Evolutionary conservation across 1,140 invertebrate species (phyloP).

Genomic region (Aleiodes sp.): DNA sequence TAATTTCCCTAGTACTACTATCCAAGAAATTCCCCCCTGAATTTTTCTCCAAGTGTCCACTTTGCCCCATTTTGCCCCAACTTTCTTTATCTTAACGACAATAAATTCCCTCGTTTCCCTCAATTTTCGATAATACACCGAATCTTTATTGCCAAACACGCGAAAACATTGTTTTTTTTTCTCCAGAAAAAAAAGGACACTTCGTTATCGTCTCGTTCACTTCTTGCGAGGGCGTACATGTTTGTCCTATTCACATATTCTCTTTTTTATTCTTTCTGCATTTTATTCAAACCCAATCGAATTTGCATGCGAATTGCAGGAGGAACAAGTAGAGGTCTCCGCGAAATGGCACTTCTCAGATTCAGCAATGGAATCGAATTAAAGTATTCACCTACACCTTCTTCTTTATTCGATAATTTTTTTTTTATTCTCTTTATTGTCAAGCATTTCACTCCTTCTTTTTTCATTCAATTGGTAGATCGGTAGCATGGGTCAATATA

Average conservation of each 20-base stretch:
- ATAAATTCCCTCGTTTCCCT: no score
- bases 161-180: no score
- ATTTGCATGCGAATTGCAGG: constrained; percentile 10
- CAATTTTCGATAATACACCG: no score
- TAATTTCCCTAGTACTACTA: no score
- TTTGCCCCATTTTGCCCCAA: no score
- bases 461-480: background rate
- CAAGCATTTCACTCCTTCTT: background rate
- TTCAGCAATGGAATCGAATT: constrained; percentile 34
- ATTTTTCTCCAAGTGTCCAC: no score
- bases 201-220: constrained; percentile 39
- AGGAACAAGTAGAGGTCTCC: background rate
- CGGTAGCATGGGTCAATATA: constrained; percentile 35
- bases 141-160: no score
- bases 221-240: constrained; percentile 29
- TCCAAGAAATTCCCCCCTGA: no score
- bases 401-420: background rate
- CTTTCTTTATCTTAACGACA: no score
- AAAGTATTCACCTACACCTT: constrained; percentile 31
- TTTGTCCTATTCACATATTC: constrained; percentile 1
- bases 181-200: no score
- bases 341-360: constrained; percentile 5
- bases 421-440: background rate
- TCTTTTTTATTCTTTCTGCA: background rate
- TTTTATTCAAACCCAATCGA: background rate